A percentile compares a stretch with the other conserved stretches of the same genome.
Conservation (phyloP, 2,888 invertebrate genomes). For the Tinea pellionella region DNA sequence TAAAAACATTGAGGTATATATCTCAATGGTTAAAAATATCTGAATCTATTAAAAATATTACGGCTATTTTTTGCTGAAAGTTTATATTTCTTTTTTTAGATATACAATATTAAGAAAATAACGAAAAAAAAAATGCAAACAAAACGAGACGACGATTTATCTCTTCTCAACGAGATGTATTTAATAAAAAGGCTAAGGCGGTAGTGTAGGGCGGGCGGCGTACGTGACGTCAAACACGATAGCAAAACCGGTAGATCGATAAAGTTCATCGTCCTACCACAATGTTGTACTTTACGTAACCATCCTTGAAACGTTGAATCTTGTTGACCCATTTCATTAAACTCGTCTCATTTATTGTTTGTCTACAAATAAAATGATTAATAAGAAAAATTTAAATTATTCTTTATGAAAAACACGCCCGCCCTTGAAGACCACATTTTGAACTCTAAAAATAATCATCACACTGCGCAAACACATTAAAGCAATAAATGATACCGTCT, state of each 20-base stretch:
- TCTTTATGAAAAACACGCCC: neutral
- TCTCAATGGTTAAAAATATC: no score
- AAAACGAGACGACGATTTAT: neutral
- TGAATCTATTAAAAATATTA: no score
- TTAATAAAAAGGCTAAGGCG: neutral
- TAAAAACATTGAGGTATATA: no score
- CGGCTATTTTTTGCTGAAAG: no score
- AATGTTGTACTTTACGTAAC: neutral
- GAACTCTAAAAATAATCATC: neutral
- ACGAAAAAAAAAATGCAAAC: no score
- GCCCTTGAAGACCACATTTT: neutral
- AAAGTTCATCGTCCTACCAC: slow-evolving; percentile 2
- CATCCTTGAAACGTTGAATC: neutral
- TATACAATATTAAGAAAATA: no score
- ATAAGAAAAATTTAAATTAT: no score
- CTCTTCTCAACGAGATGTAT: neutral
- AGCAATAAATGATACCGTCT: neutral
- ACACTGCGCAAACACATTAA: neutral
- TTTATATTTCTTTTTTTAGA: no score
- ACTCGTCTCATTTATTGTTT: no score
- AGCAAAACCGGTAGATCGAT: neutral
- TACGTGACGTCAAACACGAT: slow-evolving; percentile 6
- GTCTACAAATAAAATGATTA: no score
- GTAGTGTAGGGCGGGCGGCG: slow-evolving; percentile 1
- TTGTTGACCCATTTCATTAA: neutral